Evolutionary conservation across 1,140 invertebrate genomes (phyloP).

Genomic region (Drosophila eugracilis): DNA sequence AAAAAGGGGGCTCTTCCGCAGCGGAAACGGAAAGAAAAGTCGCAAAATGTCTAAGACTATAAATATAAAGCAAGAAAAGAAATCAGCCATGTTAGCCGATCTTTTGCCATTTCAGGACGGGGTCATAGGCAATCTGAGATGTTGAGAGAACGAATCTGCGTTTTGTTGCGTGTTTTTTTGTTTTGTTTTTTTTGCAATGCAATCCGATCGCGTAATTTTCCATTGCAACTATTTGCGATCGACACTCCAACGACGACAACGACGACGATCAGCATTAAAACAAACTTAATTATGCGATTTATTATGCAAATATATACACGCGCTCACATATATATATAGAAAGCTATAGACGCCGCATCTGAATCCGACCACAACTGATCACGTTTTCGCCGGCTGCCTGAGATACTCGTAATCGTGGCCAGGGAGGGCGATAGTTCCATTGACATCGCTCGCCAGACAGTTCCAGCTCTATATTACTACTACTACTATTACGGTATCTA

Average conservation of each 20-base stretch:
- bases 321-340: slow-evolving; percentile 53
- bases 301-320: slow-evolving; percentile 71
- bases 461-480: slow-evolving; percentile 8
- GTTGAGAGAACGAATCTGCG: background rate
- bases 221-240: slow-evolving; percentile 45
- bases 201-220: slow-evolving; percentile 55
- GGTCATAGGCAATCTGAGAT: slow-evolving; percentile 19
- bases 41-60: slow-evolving; percentile 1
- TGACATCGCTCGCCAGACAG: slow-evolving; percentile 56
- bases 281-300: slow-evolving; percentile 79
- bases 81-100: slow-evolving; percentile 6
- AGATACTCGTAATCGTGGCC: slow-evolving; percentile 40
- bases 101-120: background rate
- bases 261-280: slow-evolving; percentile 50
- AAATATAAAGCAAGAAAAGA: slow-evolving; percentile 7
- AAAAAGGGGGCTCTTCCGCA: slow-evolving; percentile 20
- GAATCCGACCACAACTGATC: slow-evolving; percentile 64
- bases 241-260: no score
- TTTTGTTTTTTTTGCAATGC: no score
- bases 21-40: slow-evolving; percentile 40
- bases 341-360: slow-evolving; percentile 42
- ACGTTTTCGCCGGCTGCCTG: slow-evolving; percentile 70
- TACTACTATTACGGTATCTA: background rate
- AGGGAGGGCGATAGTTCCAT: slow-evolving; percentile 51
- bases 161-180: slow-evolving; percentile 36